phyloP scores from a whole-genome alignment of 2,113 vertebrate species.

The Microcebus murinus region DNA sequence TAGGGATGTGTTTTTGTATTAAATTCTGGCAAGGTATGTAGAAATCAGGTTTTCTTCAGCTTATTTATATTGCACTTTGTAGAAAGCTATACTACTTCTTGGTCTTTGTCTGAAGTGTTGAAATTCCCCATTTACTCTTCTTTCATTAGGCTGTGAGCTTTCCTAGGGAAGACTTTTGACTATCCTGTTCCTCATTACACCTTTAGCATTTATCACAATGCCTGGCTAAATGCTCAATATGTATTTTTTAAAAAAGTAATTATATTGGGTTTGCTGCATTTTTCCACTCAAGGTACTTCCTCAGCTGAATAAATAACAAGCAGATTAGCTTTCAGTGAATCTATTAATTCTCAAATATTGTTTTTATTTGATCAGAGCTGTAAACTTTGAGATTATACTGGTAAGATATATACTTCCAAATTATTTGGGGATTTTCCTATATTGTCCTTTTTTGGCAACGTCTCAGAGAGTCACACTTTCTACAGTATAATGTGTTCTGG shows the following conservation, averaged over 20 bases:
- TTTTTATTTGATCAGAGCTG: background rate
- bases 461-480: background rate
- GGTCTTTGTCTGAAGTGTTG: background rate
- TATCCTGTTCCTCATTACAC: background rate
- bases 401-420: background rate
- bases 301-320: background rate
- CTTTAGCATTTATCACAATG: background rate
- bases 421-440: background rate
- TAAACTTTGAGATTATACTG: background rate
- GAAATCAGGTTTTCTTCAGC: background rate
- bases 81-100: background rate
- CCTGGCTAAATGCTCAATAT: background rate
- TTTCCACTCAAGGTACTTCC: background rate
- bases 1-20: background rate
- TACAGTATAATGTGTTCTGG: background rate
- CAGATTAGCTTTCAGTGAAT: background rate
- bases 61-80: conserved; percentile 2
- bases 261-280: background rate
- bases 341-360: background rate
- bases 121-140: background rate
- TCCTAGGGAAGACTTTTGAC: background rate
- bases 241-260: background rate
- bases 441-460: background rate
- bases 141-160: background rate
- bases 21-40: background rate